Percentiles rank a stretch among this genome's conserved stretches.
phyloP scores from a whole-genome alignment of 1,140 invertebrate species.

The Pomacea maculata region DNA sequence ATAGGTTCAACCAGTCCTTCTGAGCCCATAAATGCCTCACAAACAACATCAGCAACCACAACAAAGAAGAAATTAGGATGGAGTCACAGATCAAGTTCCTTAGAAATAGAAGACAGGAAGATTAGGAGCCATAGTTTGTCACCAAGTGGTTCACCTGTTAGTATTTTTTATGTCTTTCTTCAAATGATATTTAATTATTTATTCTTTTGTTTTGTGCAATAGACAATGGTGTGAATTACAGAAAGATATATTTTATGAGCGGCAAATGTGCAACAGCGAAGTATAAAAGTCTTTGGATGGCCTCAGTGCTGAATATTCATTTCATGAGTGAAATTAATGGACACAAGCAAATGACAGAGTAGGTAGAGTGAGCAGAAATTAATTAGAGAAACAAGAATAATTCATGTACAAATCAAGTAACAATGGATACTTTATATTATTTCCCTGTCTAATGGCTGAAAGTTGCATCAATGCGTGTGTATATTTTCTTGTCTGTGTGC shows the following conservation, averaged over 20 bases:
- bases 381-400: not conserved
- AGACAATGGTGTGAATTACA: too few relatives aligned
- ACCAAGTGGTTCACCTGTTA: constrained; percentile 64
- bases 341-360: not conserved
- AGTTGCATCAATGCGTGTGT: not conserved
- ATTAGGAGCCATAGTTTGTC: constrained; percentile 61
- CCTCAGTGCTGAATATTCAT: not conserved
- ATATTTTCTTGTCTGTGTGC: not conserved
- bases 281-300: not conserved
- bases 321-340: not conserved
- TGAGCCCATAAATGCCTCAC: constrained; percentile 27
- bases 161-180: constrained; percentile 2
- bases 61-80: constrained; percentile 52
- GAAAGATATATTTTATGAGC: too few relatives aligned
- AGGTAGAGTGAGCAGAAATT: not conserved
- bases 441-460: not conserved
- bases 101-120: constrained; percentile 65
- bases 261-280: too few relatives aligned
- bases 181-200: not conserved
- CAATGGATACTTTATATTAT: not conserved
- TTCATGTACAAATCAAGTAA: not conserved
- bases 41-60: constrained; percentile 29
- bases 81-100: constrained; percentile 54
- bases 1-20: constrained; percentile 35
- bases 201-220: not conserved